Base-by-base conservation (phyloP, 2,888 invertebrate genomes). In the Thelaira solivaga region DNA sequence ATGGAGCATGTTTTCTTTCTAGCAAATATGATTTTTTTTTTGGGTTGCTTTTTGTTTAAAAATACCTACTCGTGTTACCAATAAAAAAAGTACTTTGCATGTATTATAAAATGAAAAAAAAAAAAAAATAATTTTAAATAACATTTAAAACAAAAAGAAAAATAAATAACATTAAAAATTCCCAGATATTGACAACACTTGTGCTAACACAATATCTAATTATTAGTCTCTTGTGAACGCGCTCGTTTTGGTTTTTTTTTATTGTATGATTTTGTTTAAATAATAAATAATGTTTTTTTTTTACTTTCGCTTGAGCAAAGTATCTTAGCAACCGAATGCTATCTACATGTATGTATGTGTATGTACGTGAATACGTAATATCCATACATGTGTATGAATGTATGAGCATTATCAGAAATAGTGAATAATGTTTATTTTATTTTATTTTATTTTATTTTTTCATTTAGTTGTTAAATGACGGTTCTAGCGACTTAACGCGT, bases 381-480 rank as follows among this genome's bases (percentile, higher is more conserved):
- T n/a, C n/a, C n/a, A n/a, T n/a, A n/a, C n/a, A n/a, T n/a, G n/a
- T n/a, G n/a, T n/a, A n/a, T n/a, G n/a, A n/a, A 49, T 1, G 18
- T 24, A 71, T 13, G 53, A 73, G 34, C 24, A 53, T 24, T 62
- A 49, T 24, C 34, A 55, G 64, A 64, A 22, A 47, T 45, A 64
- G 22, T 64, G 47, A 71, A 71, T 69, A 78, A 78, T 74, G 43
- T 71, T 65, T 26, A 36, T 59, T 64, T 72, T 71, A n/a, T n/a
- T n/a, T n/a, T n/a, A n/a, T n/a, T n/a, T n/a, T n/a, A n/a, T n/a
- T n/a, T n/a, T n/a, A n/a, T n/a, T n/a, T 64, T 39, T 13, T 51
- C 31, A 64, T 62, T 86, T 85, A 88, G 87, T 88, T 85, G 87
- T 86, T 86, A 85, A 83, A 83, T 86, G 87, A 83, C 85, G 82